Evolutionary conservation across 2,888 invertebrate genomes (phyloP).

Genomic region (Drosophila mulleri): DNA sequence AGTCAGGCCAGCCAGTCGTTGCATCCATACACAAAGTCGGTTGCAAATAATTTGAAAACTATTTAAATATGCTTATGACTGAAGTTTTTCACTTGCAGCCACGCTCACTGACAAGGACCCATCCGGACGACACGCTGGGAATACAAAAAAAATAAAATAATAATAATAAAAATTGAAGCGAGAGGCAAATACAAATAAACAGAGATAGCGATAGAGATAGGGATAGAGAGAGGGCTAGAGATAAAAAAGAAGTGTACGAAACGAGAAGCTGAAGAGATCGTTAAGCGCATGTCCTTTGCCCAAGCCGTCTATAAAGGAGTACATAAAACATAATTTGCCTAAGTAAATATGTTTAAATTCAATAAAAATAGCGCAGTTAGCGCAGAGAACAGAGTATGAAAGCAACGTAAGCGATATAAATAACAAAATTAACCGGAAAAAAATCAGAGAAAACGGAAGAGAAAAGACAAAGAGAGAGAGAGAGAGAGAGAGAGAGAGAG

Average conservation of each 20-base stretch:
- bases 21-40: conserved; percentile 18
- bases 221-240: neutral
- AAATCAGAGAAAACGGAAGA: conserved; percentile 2
- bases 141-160: neutral
- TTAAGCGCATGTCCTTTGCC: conserved; percentile 29
- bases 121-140: conserved; percentile 5
- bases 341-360: conserved; percentile 65
- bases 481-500: neutral
- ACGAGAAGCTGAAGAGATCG: conserved; percentile 15
- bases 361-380: conserved; percentile 39
- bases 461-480: too few relatives aligned
- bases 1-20: neutral
- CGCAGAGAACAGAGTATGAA: conserved; percentile 7
- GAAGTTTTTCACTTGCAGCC: conserved; percentile 56
- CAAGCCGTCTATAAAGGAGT: conserved; percentile 7
- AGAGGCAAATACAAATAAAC: conserved; percentile 2
- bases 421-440: conserved; percentile 13
- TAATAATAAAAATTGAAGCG: too few relatives aligned
- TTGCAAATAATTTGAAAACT: conserved; percentile 56
- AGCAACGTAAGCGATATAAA: conserved; percentile 33
- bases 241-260: neutral
- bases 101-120: conserved; percentile 26
- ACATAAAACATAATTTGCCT: conserved; percentile 58
- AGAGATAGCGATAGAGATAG: neutral
- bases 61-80: conserved; percentile 68